Evolutionary conservation across 92 coral and sea anemone genomes (phyloP).

Genomic region (Parazoanthus swiftii): DNA sequence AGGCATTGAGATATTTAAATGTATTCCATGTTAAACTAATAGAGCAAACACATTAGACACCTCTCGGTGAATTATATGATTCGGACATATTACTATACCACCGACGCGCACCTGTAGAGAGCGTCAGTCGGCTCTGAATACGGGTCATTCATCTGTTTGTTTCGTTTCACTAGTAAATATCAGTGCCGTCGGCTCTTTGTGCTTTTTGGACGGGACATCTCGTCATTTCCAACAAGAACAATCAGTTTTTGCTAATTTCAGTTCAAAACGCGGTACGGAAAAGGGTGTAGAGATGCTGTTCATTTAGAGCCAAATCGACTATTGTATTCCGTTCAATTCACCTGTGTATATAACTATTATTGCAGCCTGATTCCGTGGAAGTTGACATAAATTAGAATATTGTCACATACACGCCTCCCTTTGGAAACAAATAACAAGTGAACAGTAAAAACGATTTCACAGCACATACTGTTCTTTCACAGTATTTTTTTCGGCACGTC

Average conservation of each 20-base stretch:
- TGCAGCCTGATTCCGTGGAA: not conserved
- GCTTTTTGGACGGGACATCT: not conserved
- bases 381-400: slow-evolving; percentile 16
- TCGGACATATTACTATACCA: not conserved
- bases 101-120: slow-evolving; percentile 12
- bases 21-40: slow-evolving; percentile 13
- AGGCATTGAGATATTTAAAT: slow-evolving; percentile 17
- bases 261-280: not conserved
- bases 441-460: slow-evolving; percentile 5
- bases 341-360: slow-evolving; percentile 19
- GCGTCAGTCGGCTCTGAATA: slow-evolving; percentile 13
- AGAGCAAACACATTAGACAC: slow-evolving; percentile 9
- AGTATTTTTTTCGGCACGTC: not conserved
- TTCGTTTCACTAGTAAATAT: not conserved
- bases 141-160: not conserved
- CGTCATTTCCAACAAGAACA: not conserved
- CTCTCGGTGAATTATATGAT: not conserved
- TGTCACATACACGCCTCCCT: slow-evolving; percentile 11
- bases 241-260: not conserved
- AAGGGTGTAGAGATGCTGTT: slow-evolving; percentile 13
- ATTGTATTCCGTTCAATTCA: slow-evolving; percentile 17
- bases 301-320: slow-evolving; percentile 23
- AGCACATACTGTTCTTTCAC: slow-evolving; percentile 3
- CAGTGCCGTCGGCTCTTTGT: not conserved
- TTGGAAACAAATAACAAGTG: slow-evolving; percentile 17